Evolutionary conservation across 2,888 invertebrate species (phyloP).

Genomic region (Notocelia uddmanniana): DNA sequence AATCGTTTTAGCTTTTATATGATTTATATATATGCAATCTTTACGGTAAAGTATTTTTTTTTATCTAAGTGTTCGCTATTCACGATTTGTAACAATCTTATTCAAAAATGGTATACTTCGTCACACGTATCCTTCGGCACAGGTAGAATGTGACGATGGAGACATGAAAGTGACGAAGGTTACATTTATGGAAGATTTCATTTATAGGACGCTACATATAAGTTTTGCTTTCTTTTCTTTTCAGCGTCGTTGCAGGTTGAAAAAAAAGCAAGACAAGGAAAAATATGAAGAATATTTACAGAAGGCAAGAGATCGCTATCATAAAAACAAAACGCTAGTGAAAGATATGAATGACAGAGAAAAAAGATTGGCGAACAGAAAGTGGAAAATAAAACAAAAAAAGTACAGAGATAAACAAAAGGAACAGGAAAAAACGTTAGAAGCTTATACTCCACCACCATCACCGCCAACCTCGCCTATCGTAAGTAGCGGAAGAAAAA

Average conservation of each 20-base stretch:
- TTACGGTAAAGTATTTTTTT: conserved; percentile 27
- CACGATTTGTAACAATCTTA: conserved; percentile 40
- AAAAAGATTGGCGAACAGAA: conserved; percentile 45
- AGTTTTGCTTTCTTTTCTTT: conserved; percentile 19
- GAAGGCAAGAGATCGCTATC: conserved; percentile 43
- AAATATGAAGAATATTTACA: conserved; percentile 43
- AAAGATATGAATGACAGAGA: conserved; percentile 42
- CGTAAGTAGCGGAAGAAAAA: conserved; percentile 45
- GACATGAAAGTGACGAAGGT: conserved; percentile 42
- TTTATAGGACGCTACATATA: conserved; percentile 42
- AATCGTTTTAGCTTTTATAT: conserved; percentile 34
- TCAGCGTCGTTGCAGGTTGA: conserved; percentile 38
- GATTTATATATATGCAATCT: conserved; percentile 27
- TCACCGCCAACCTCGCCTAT: conserved; percentile 39
- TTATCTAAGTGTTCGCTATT: conserved; percentile 23
- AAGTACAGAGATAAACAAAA: conserved; percentile 44
- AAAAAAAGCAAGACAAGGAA: conserved; percentile 41
- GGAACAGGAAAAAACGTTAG: conserved; percentile 40
- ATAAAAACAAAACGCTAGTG: conserved; percentile 43
- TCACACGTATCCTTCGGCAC: conserved; percentile 42
- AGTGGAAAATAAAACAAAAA: conserved; percentile 45
- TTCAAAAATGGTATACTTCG: conserved; percentile 42
- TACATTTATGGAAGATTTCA: conserved; percentile 40
- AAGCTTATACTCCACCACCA: conserved; percentile 43
- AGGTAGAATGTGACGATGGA: conserved; percentile 32